Evolutionary conservation across 2,113 vertebrate genomes (phyloP), one percentile per base, ranked within the genome.

Genomic region (Cyanoderma ruficeps): DNA sequence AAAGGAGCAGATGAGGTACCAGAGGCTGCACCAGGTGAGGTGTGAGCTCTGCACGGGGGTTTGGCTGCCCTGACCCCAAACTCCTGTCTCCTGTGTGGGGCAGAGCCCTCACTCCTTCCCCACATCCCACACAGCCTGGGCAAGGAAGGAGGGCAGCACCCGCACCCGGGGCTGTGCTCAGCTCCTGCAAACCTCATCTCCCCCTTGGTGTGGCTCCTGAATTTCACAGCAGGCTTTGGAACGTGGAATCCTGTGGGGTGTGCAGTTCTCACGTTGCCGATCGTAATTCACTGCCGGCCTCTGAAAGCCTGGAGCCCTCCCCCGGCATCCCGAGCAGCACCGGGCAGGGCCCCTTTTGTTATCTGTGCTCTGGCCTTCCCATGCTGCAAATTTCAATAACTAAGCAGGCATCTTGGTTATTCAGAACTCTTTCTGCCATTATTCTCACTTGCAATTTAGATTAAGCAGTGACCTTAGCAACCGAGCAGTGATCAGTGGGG

Each of bases 391-490:
- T 81, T 83, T 87, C 94, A 90, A 20, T 95, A 83, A 76, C 79
- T 88, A 44, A 94, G 80, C 53, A 68, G 76, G 33, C 63, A 35
- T 79, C 55, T 60, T 68, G 83, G 5, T 89, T 79, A 87, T 95
- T 88, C 93, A 79, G 89, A 95, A 89, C 67, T 90, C 59, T 22
- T 94, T 77, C 60, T 80, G 77, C 72, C 75, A 39, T 82, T 81
- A 85, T 90, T 87, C 87, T 92, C 89, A 25, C 92, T 94, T 80
- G 93, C 82, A 83, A 86, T 93, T 88, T 90, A 87, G 92, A 93
- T 94, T 69, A 91, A 81, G 82, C 71, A 41, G 85, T 77, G 92
- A 77, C 92, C 42, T 35, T 81, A 56, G 71, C 47, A 93, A 83
- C 88, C 20, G 2, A n/a, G 10, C 23, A 49, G 57, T 28, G 39